Evolutionary conservation across 2,888 invertebrate genomes (phyloP).

Genomic region (Tetropium fuscum): DNA sequence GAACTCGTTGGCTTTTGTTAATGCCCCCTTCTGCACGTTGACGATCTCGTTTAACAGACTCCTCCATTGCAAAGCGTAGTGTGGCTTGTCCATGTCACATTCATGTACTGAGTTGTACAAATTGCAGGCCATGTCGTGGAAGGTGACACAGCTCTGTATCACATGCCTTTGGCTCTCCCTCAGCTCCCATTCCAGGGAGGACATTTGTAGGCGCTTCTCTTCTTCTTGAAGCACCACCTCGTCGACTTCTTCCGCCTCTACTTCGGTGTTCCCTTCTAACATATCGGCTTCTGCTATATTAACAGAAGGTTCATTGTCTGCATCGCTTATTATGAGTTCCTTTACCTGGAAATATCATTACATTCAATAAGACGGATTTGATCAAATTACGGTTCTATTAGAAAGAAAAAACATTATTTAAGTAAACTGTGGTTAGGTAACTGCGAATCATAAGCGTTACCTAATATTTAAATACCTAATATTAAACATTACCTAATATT

Average conservation of each 20-base stretch:
- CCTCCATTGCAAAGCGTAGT: conserved; percentile 59
- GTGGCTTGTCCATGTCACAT: conserved; percentile 91
- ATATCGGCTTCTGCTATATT: conserved; percentile 39
- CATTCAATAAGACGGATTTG: no score
- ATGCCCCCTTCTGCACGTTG: conserved; percentile 59
- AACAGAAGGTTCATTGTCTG: conserved; percentile 35
- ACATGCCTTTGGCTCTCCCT: conserved; percentile 89
- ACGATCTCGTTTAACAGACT: conserved; percentile 58
- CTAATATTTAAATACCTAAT: no score
- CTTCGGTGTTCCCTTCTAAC: conserved; percentile 41
- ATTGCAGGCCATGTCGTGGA: conserved; percentile 79
- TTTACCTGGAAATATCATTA: conserved; percentile 78
- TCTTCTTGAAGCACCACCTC: conserved; percentile 45
- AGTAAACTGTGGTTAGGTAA: no score
- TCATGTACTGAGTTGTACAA: conserved; percentile 85
- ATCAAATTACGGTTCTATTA: no score
- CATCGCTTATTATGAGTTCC: conserved; percentile 77
- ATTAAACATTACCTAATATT: no score
- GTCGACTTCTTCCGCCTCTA: conserved; percentile 45
- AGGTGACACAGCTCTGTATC: conserved; percentile 78
- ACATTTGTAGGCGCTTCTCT: conserved; percentile 47
- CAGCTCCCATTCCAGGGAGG: conserved; percentile 67
- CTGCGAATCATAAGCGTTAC: no score
- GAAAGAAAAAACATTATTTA: no score
- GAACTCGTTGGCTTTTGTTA: conserved; percentile 58